These are phyloP conservation scores for Galeruca laticollis DNA, from an alignment of 2,888 invertebrate genomes.

Conservation along the genomic window DNA sequence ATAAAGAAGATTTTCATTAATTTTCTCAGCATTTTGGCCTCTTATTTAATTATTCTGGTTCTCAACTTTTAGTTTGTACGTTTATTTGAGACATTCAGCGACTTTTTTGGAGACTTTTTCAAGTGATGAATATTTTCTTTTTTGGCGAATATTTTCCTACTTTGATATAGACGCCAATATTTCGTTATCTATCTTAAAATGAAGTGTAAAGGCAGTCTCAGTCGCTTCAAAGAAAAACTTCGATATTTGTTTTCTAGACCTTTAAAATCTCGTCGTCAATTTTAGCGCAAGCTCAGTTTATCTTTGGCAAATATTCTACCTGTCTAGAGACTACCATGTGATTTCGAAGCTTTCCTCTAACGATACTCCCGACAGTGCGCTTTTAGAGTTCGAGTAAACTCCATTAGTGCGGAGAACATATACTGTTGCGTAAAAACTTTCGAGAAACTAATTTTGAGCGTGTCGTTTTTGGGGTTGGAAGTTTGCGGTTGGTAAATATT, in stretches of 20 bases:
- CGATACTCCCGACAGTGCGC: slow-evolving; percentile 15
- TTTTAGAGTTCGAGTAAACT: slow-evolving; percentile 6
- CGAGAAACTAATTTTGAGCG: not conserved
- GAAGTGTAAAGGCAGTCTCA: not conserved
- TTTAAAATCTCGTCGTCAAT: slow-evolving; percentile 8
- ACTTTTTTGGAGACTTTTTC: no score
- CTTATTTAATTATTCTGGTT: no score
- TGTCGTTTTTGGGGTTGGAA: not conserved
- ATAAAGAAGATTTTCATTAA: no score
- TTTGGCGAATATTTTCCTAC: not conserved
- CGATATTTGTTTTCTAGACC: slow-evolving; percentile 14
- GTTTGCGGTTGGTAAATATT: not conserved
- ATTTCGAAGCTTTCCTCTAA: slow-evolving; percentile 1
- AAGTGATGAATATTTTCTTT: not conserved
- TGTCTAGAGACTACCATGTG: slow-evolving; percentile 11
- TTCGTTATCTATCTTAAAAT: slow-evolving; percentile 2
- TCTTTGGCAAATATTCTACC: slow-evolving; percentile 7
- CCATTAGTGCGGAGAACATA: not conserved
- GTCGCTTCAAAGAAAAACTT: not conserved
- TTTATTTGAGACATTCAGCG: no score
- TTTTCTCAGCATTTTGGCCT: no score
- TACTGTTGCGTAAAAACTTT: not conserved
- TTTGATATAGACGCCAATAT: not conserved
- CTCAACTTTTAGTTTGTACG: no score
- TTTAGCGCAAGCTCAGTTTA: slow-evolving; percentile 12